phyloP scores from a whole-genome alignment of 2,888 invertebrate species.

The Melieria omissa region DNA sequence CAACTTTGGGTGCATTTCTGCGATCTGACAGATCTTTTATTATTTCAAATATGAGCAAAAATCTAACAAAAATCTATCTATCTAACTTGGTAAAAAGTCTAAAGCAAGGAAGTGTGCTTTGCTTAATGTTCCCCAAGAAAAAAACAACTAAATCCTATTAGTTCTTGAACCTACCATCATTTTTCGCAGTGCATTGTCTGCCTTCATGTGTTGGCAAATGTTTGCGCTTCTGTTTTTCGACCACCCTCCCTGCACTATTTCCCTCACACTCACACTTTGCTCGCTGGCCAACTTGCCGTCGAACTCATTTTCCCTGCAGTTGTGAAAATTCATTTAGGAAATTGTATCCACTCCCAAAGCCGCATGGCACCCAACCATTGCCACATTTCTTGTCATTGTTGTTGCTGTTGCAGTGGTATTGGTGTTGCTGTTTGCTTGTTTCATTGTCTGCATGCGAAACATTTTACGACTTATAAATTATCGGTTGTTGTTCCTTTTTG shows the following conservation, averaged over 20 bases:
- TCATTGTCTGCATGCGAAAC: slow-evolving; percentile 28
- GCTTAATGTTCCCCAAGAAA: too few species aligned
- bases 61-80: too few species aligned
- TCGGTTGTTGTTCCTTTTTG: slow-evolving; percentile 28
- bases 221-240: slow-evolving; percentile 42
- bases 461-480: slow-evolving; percentile 46
- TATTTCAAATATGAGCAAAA: too few species aligned
- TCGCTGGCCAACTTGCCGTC: neutral
- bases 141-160: too few species aligned
- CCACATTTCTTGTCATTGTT: slow-evolving; percentile 19
- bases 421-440: slow-evolving; percentile 6
- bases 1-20: too few species aligned
- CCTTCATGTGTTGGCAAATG: slow-evolving; percentile 39
- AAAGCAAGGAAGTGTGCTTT: too few species aligned
- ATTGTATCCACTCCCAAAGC: slow-evolving; percentile 50
- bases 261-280: neutral
- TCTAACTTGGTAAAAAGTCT: too few species aligned
- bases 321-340: slow-evolving; percentile 51
- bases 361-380: too few species aligned
- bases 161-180: too few species aligned
- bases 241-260: slow-evolving; percentile 1
- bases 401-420: slow-evolving; percentile 15
- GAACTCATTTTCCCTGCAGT: neutral
- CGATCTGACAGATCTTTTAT: too few species aligned
- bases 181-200: too few species aligned